Evolutionary conservation across 2,113 vertebrate species (phyloP).

Genomic region (Brienomyrus brachyistius): DNA sequence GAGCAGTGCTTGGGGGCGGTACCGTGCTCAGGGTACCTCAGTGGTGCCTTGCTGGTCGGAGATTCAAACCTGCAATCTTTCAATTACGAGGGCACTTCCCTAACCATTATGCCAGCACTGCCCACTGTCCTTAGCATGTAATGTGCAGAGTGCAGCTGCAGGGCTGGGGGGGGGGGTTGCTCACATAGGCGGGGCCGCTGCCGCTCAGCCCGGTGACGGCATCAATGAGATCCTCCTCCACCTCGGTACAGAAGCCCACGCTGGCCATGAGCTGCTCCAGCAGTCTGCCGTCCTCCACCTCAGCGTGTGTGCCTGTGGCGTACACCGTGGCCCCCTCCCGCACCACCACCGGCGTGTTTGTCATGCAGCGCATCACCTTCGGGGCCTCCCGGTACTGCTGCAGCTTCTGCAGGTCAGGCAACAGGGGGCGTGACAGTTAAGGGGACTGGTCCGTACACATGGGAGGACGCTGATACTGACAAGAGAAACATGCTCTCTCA

Average conservation of each 20-base stretch:
- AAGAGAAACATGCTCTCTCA: not conserved
- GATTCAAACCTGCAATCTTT: too few species aligned
- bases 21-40: too few species aligned
- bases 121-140: not conserved
- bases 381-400: conserved; percentile 65
- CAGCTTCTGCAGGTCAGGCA: conserved; percentile 68
- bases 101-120: too few species aligned
- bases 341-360: conserved; percentile 91
- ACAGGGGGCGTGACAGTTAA: not conserved
- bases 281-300: conserved; percentile 83
- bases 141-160: not conserved
- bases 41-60: too few species aligned
- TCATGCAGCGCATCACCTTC: conserved; percentile 95
- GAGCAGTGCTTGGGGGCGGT: too few species aligned
- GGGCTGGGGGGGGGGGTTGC: conserved; percentile 24
- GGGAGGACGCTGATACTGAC: not conserved
- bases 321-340: conserved; percentile 93
- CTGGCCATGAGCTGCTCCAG: conserved; percentile 93
- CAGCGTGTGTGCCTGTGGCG: conserved; percentile 77
- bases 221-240: conserved; percentile 94
- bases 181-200: conserved; percentile 91
- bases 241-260: conserved; percentile 90
- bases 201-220: conserved; percentile 92
- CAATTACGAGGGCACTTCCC: too few species aligned
- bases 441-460: not conserved